phyloP scores from a whole-genome alignment of 2,888 invertebrate species.

The Disparrhopalites patrizii region DNA sequence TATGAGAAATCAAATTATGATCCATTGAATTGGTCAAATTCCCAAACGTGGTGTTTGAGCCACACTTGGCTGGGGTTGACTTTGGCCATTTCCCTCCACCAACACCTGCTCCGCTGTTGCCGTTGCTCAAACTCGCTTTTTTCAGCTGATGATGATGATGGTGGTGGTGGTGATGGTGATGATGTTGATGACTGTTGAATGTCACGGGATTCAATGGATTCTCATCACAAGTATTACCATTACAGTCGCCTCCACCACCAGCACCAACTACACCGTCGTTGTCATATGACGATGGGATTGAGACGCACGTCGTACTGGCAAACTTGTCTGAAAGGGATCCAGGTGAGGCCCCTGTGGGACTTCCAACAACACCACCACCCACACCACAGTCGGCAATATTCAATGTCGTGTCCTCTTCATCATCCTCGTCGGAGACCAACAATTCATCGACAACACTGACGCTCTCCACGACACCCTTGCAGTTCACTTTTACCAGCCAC shows the following conservation, averaged over 20 bases:
- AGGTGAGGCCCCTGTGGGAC: slow-evolving; percentile 25
- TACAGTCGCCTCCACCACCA: too few species aligned
- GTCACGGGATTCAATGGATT: too few species aligned
- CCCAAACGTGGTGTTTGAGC: too few species aligned
- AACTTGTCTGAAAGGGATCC: slow-evolving; percentile 1
- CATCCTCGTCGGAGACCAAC: slow-evolving; percentile 31
- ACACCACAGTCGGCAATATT: slow-evolving; percentile 34
- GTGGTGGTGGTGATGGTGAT: too few species aligned
- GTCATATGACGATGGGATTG: slow-evolving; percentile 3
- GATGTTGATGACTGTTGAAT: too few species aligned
- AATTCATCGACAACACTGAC: slow-evolving; percentile 31
- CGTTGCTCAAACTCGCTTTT: slow-evolving; percentile 20
- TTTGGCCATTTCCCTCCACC: slow-evolving; percentile 19
- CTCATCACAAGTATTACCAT: too few species aligned
- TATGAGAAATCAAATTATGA: slow-evolving; percentile 6
- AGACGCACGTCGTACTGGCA: slow-evolving; percentile 13
- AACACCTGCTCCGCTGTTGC: too few species aligned
- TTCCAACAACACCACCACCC: slow-evolving; percentile 26
- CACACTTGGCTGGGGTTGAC: slow-evolving; percentile 25
- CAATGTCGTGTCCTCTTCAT: slow-evolving; percentile 39
- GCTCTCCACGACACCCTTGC: slow-evolving; percentile 35
- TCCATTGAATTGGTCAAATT: slow-evolving; percentile 10
- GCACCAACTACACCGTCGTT: not conserved
- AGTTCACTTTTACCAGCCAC: slow-evolving; percentile 41
- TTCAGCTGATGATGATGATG: slow-evolving; percentile 6